phyloP scores from a whole-genome alignment of 2,888 invertebrate genomes.

The Crepidodera aurea region DNA sequence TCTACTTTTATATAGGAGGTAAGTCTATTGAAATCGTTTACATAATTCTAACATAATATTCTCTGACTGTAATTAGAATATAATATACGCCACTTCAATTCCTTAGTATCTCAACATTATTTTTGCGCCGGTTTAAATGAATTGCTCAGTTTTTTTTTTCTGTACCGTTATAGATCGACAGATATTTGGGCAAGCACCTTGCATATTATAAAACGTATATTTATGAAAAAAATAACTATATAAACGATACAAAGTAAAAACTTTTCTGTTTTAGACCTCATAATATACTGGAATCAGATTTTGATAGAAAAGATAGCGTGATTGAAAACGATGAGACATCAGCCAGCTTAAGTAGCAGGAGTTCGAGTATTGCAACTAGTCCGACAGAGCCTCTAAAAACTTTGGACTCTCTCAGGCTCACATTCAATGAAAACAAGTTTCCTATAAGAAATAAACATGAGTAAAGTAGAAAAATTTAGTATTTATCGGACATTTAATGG shows the following conservation, averaged over 20 bases:
- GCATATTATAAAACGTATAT: no score
- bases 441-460: slow-evolving; percentile 59
- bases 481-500: slow-evolving; percentile 3
- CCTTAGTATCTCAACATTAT: no score
- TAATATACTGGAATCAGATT: neutral
- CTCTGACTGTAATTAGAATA: no score
- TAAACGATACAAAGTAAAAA: no score
- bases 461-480: slow-evolving; percentile 1
- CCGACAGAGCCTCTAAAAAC: slow-evolving; percentile 54
- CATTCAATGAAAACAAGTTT: slow-evolving; percentile 69
- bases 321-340: slow-evolving; percentile 1
- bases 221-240: no score
- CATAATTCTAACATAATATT: neutral
- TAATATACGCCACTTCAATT: no score
- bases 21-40: neutral
- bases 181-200: no score
- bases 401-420: slow-evolving; percentile 63
- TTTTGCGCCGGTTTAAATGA: no score
- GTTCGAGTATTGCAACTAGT: slow-evolving; percentile 42
- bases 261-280: slow-evolving; percentile 2
- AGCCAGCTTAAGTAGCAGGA: slow-evolving; percentile 31
- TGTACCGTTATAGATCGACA: no score
- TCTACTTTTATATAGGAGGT: slow-evolving; percentile 66
- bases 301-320: neutral
- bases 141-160: no score